A percentile compares a stretch with the other conserved stretches of the same genome.
These are phyloP conservation scores for Philereme vetulata DNA, from an alignment of 2,888 invertebrate species.

Conservation along the genomic window DNA sequence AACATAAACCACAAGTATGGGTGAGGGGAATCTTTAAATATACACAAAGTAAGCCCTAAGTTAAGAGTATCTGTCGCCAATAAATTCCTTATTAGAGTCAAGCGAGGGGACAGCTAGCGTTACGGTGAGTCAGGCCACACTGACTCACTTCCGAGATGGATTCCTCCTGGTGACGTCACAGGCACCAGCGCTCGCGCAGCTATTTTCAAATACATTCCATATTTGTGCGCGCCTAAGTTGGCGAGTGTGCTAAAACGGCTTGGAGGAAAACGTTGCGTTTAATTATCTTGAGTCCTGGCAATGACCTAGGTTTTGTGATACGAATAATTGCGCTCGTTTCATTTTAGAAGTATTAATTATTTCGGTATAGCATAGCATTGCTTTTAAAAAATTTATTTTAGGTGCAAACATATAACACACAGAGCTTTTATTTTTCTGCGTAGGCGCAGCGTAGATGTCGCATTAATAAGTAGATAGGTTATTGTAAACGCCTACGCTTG, in stretches of 20 bases:
- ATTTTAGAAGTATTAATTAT: no score
- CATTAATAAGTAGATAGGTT: no score
- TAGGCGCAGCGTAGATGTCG: no score
- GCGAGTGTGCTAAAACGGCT: background rate
- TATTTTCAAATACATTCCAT: conserved; percentile 52
- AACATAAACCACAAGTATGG: no score
- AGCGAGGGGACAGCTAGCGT: conserved; percentile 40
- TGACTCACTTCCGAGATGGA: conserved; percentile 73
- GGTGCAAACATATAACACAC: no score
- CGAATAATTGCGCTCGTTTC: no score
- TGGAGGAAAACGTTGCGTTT: background rate
- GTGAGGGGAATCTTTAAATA: background rate
- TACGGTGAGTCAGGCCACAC: conserved; percentile 48
- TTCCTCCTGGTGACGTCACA: conserved; percentile 74
- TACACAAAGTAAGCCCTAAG: background rate
- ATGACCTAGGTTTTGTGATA: no score
- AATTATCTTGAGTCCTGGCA: no score
- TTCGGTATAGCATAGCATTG: background rate
- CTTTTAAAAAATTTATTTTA: background rate
- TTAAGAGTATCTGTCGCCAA: background rate
- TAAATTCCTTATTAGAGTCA: conserved; percentile 6
- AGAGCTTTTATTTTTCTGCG: no score
- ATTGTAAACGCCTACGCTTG: no score
- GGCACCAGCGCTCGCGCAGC: conserved; percentile 59
- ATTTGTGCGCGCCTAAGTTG: conserved; percentile 38